phyloP scores from a whole-genome alignment of 2,888 invertebrate species.

The Polietes domitor region DNA sequence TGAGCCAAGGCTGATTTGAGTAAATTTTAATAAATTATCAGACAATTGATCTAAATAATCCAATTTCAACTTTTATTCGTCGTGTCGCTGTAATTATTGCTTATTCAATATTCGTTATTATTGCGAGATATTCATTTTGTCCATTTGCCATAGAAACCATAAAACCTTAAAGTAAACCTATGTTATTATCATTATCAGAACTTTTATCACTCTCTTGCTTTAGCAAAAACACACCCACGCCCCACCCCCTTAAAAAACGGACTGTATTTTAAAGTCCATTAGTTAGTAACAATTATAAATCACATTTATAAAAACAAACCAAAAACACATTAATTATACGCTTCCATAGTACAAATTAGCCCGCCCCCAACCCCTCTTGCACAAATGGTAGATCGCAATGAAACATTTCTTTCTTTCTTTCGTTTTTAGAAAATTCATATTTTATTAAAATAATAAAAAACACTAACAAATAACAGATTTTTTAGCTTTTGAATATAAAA shows the following conservation, averaged over 20 bases:
- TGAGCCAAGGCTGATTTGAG: too few relatives aligned
- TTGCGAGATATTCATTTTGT: too few relatives aligned
- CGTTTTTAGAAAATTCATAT: slow-evolving; percentile 20
- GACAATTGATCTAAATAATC: too few relatives aligned
- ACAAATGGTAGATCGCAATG: not conserved
- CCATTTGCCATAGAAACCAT: too few relatives aligned
- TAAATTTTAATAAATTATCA: too few relatives aligned
- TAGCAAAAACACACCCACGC: not conserved
- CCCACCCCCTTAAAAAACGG: not conserved
- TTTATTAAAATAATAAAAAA: slow-evolving; percentile 38
- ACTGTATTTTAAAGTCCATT: slow-evolving; percentile 1
- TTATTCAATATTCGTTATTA: too few relatives aligned
- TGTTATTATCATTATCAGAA: too few relatives aligned
- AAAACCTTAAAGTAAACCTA: too few relatives aligned
- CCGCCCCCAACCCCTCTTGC: not conserved
- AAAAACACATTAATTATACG: slow-evolving; percentile 73
- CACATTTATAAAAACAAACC: not conserved
- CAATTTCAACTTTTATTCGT: too few relatives aligned
- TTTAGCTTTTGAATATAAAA: slow-evolving; percentile 9
- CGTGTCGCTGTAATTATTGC: too few relatives aligned
- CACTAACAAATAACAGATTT: slow-evolving; percentile 44
- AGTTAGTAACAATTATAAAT: slow-evolving; percentile 36
- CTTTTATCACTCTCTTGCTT: not conserved
- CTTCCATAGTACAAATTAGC: slow-evolving; percentile 49
- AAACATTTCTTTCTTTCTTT: not conserved